These are phyloP conservation scores for Otocyon megalotis DNA, from an alignment of 2,113 vertebrate genomes.

Conservation along the genomic window DNA sequence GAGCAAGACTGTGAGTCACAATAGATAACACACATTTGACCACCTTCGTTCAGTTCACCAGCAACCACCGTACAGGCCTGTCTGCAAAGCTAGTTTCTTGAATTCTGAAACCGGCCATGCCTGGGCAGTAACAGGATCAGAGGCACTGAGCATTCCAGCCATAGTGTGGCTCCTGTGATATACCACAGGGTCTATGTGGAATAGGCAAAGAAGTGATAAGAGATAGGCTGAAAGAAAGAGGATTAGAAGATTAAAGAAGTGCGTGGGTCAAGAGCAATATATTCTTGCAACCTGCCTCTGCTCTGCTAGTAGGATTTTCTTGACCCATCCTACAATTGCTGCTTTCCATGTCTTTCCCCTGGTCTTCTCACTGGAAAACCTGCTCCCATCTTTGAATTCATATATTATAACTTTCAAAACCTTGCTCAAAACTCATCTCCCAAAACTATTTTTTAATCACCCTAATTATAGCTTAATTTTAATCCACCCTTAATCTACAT, in stretches of 20 bases:
- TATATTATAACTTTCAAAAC: background rate
- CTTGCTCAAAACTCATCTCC: constrained; percentile 19
- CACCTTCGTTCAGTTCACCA: background rate
- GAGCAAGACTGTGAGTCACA: background rate
- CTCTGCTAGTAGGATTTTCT: background rate
- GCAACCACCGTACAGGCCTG: background rate
- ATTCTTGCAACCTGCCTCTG: background rate
- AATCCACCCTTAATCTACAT: background rate
- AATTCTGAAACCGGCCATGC: background rate
- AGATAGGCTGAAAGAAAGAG: background rate
- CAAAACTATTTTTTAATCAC: constrained; percentile 40
- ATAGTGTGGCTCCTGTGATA: background rate
- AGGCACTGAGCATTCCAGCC: background rate
- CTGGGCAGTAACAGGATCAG: background rate
- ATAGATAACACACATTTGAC: background rate
- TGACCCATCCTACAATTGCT: background rate
- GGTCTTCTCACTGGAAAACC: background rate
- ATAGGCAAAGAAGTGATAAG: background rate
- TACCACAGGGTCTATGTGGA: background rate
- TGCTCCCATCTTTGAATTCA: background rate
- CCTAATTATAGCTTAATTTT: constrained; percentile 48
- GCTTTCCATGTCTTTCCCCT: background rate
- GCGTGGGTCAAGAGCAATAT: background rate
- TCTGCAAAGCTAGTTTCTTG: background rate
- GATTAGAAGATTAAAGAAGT: background rate